Base-by-base conservation (phyloP, 2,888 invertebrate species). In the Stramonita haemastoma region DNA sequence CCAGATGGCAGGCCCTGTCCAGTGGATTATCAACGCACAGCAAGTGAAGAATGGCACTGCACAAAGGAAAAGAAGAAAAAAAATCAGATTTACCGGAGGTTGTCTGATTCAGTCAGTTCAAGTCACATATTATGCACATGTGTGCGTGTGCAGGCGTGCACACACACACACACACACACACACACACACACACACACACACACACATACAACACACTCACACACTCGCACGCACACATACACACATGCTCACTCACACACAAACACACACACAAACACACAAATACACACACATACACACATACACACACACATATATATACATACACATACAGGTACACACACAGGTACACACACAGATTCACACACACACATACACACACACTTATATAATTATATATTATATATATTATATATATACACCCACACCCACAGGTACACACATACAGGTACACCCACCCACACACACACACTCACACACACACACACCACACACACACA, bases 21-120 rank as follows among this genome's bases (percentile, higher is more conserved):
- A 66, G 84, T 19, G 91, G 91, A 60, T 92, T 86, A 29, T 92
- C 92, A 6, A 91, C 91, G 79, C 93, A 93, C 81, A 93, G 87
- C 70, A 93, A 89, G 34, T 92, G 91, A 46, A 92, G n/a, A 6
- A 92, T 90, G 29, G 91, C 91, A 6, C 92, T 92, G 90, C 6
- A 57, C 29, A 17, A 29, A n/a, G 29, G 56, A 29, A 36, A 34
- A 11, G 17, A 26, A 36, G 26, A 22, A 83, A 83, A 26, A n/a
- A n/a, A 26, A n/a, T 26, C n/a, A n/a, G n/a, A n/a, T n/a, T n/a
- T n/a, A 73, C 26, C 2, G 22, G 17, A 60, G 17, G 15, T 15
- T 15, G 57, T 13, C 15, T 57, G 15, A 15, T 57, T 19, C 15
- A 60, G 60, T 60, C 60, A 60, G 60, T 13, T 19, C 4, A 22